These are phyloP conservation scores for Rhinatrema bivittatum DNA, from an alignment of 2,797 vertebrate species.

Conservation along the genomic window DNA sequence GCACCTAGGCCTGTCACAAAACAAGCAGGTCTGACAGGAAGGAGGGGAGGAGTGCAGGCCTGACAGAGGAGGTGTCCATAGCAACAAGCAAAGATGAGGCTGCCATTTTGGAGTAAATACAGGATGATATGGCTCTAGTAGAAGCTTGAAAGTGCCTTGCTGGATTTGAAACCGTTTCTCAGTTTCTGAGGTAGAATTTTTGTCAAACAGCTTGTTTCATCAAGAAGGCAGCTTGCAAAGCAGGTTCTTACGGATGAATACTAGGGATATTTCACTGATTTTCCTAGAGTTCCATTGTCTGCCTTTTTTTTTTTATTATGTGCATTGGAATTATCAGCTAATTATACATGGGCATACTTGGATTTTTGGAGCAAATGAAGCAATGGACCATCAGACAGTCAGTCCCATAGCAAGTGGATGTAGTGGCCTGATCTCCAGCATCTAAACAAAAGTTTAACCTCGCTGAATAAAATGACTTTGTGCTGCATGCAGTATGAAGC, in stretches of 20 bases:
- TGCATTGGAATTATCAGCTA: constrained; percentile 1
- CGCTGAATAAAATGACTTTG: constrained; percentile 19
- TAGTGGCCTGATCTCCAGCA: constrained; percentile 11
- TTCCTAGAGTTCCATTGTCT: not conserved
- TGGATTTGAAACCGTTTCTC: constrained; percentile 5
- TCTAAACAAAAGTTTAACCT: constrained; percentile 1
- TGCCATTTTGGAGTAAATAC: constrained; percentile 22
- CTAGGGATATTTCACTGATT: too few relatives aligned
- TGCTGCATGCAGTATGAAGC: constrained; percentile 11
- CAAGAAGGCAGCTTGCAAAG: not conserved
- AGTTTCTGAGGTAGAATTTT: not conserved
- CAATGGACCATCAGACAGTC: not conserved
- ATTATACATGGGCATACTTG: not conserved
- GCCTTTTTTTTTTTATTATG: constrained; percentile 7
- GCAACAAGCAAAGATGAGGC: constrained; percentile 33
- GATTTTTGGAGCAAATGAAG: not conserved
- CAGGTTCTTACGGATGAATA: constrained; percentile 2
- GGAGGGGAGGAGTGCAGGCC: constrained; percentile 7
- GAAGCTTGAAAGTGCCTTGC: constrained; percentile 15
- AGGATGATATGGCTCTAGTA: constrained; percentile 12
- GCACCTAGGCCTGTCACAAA: constrained; percentile 28
- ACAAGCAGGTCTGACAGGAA: constrained; percentile 12
- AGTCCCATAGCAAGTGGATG: not conserved
- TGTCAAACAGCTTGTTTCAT: not conserved
- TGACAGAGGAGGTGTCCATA: constrained; percentile 31